phyloP scores from a whole-genome alignment of 1,140 invertebrate species.

The Drepana arcuata region DNA sequence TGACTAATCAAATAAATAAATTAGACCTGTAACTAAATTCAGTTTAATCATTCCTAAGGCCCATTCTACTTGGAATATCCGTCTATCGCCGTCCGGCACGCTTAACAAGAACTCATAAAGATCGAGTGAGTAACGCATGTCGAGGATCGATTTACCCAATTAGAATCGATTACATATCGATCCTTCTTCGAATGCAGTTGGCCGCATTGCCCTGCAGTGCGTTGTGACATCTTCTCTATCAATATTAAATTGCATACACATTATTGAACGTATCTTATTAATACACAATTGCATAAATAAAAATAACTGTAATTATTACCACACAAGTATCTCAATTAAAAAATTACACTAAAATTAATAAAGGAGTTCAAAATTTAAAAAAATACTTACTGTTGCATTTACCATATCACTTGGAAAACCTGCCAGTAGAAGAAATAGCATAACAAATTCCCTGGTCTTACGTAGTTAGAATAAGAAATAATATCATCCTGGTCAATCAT shows the following conservation, averaged over 20 bases:
- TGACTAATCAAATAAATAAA: no score
- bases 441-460: no score
- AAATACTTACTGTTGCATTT: no score
- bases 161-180: slow-evolving; percentile 42
- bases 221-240: slow-evolving; percentile 39
- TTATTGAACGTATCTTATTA: no score
- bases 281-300: not conserved
- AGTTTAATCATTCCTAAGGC: no score
- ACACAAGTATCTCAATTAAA: not conserved
- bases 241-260: no score
- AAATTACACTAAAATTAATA: not conserved
- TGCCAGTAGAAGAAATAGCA: no score
- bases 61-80: no score
- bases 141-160: slow-evolving; percentile 38
- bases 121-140: slow-evolving; percentile 27
- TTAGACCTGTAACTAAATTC: no score
- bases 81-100: slow-evolving; percentile 17
- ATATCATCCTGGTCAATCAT: no score
- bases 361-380: not conserved
- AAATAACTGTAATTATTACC: not conserved
- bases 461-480: no score
- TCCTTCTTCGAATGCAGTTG: slow-evolving; percentile 12
- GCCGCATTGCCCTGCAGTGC: slow-evolving; percentile 8
- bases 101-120: slow-evolving; percentile 26
- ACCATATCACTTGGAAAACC: no score